Evolutionary conservation across 2,113 vertebrate species (phyloP).

Genomic region (Danionella cerebrum): DNA sequence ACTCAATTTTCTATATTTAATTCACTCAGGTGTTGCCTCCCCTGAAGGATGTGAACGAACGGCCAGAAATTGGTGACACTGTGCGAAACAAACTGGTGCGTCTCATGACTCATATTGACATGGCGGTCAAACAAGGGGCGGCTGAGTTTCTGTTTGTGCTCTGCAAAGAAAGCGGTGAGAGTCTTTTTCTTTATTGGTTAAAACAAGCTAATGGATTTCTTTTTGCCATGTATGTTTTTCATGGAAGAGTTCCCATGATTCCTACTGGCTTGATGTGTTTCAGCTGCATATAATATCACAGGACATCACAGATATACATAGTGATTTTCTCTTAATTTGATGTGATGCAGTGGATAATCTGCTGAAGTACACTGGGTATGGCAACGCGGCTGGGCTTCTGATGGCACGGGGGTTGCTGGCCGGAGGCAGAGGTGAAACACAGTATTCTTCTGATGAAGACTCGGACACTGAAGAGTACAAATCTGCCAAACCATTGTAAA

Average conservation of each 20-base stretch:
- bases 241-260: too few relatives aligned
- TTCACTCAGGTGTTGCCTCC: slow-evolving; percentile 82
- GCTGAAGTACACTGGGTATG: slow-evolving; percentile 95
- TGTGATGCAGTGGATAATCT: slow-evolving; percentile 80
- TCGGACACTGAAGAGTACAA: slow-evolving; percentile 98
- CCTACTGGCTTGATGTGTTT: too few relatives aligned
- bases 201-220: too few relatives aligned
- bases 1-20: too few relatives aligned
- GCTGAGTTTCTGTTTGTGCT: slow-evolving; percentile 96
- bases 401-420: slow-evolving; percentile 84
- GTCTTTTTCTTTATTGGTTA: too few relatives aligned
- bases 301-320: too few relatives aligned
- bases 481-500: slow-evolving; percentile 81
- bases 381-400: slow-evolving; percentile 88
- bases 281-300: too few relatives aligned
- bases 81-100: slow-evolving; percentile 93
- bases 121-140: slow-evolving; percentile 91
- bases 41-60: slow-evolving; percentile 83
- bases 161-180: slow-evolving; percentile 92
- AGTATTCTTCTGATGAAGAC: slow-evolving; percentile 95
- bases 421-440: slow-evolving; percentile 88
- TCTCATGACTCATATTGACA: slow-evolving; percentile 93
- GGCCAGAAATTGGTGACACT: slow-evolving; percentile 88
- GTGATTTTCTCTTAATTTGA: background rate
- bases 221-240: too few relatives aligned